Base-by-base conservation (phyloP, 2,797 vertebrate genomes). In the Malurus leucopterus region DNA sequence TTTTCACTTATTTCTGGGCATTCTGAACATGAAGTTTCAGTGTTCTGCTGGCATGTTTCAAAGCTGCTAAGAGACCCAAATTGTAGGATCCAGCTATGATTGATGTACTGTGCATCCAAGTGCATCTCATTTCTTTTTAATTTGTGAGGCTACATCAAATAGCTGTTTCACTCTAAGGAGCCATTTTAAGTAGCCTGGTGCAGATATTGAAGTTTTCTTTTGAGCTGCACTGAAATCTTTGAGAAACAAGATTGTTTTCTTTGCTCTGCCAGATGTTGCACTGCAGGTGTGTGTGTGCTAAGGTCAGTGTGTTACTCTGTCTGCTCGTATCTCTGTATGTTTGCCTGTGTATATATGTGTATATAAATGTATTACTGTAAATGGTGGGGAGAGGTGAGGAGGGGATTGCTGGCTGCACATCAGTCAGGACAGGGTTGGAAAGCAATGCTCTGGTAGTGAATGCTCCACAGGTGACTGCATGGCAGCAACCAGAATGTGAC, bases 331-430 rank as follows among this genome's bases (percentile, higher is more conserved):
- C 27, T 74, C 2, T 51, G 6, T 38, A 1, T n/a, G 7, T 38
- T 5, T 69, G 4, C 38, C 15, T 43, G 3, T 69, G 27, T 41
- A 1, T 34, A 4, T 53, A 1, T 23, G 6, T 65, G 8, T 43
- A 1, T 34, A 3, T n/a, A 14, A 2, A 2, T 59, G 7, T 34
- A 0, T 23, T 58, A 11, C 34, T 74, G 0, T 44, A 53, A 53
- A 44, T 23, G 29, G 3, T 65, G 24, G 29, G 18, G 34, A 53
- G 6, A 14, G 32, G 17, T 16, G 34, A n/a, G 53, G 21, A 34
- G 59, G 23, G 20, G 3, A 10, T 43, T 23, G 20, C 20, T 32
- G 26, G 4, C 30, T 75, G 73, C 20, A 22, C 30, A 10, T 27
- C 16, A 3, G n/a, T 22, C 13, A 36, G 57, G 18, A 36, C 32